Base-by-base conservation (phyloP, 1,140 invertebrate genomes). In the Cotesia glomerata region DNA sequence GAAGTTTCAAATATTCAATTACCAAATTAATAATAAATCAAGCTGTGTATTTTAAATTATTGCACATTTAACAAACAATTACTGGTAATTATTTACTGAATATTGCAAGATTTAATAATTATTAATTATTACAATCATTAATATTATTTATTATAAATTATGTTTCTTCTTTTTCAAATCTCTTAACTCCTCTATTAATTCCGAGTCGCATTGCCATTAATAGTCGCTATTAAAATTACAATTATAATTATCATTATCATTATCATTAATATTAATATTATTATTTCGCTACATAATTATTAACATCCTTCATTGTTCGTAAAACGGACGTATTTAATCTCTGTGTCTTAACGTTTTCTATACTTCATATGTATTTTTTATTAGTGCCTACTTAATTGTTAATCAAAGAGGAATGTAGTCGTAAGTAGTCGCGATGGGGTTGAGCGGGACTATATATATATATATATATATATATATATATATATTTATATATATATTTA, bases 311-410 rank as follows among this genome's bases (percentile, higher is more conserved):
- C 52, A 54, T 16, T 54, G 52, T n/a, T 54, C 52, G 52, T 54
- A 13, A 14, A 16, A 14, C 52, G n/a, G 11, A 45, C 39, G 39
- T 45, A 45, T 45, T 7, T 45, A 45, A 45, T 45, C 39, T 45
- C 39, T 45, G 39, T 45, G 8, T 71, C 49, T 76, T 78, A 71
- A 69, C 69, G 78, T 64, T 71, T 71, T 76, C 69, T 78, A 73
- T 71, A 74, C 70, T 26, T 74, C 74, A 73, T 79, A 74, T 77
- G 75, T 82, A 73, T 45, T 45, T 45, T 45, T 45, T 45, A 80
- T 84, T 82, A 85, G 79, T 82, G 77, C 76, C 82, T 85, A 85
- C 80, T 83, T 85, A 84, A 18, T 83, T 79, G 78, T 85, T 83
- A 84, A 71, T 81, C 79, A 81, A 79, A 78, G 79, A 84, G 84